phyloP scores from a whole-genome alignment of 2,888 invertebrate species.

The Pammene fasciana region DNA sequence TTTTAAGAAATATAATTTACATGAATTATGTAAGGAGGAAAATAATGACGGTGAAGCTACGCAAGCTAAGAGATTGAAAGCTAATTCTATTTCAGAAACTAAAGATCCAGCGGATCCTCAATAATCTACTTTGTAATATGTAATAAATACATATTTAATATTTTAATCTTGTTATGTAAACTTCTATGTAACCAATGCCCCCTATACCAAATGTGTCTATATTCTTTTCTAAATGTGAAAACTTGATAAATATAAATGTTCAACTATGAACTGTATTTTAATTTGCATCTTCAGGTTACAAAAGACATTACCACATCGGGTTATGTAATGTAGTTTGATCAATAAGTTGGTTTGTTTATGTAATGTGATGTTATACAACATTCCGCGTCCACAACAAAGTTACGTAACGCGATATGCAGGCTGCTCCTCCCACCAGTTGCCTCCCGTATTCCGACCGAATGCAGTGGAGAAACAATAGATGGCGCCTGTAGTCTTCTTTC shows the following conservation, averaged over 20 bases:
- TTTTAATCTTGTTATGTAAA: constrained; percentile 54
- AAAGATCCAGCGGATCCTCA: constrained; percentile 60
- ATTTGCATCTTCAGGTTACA: constrained; percentile 5
- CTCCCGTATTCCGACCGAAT: not conserved
- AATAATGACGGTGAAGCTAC: constrained; percentile 69
- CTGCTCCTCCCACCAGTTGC: constrained; percentile 12
- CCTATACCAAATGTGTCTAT: constrained; percentile 74
- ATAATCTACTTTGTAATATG: constrained; percentile 52
- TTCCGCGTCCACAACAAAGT: constrained; percentile 34
- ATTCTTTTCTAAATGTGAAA: constrained; percentile 48
- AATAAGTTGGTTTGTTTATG: constrained; percentile 39
- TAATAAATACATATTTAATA: constrained; percentile 52
- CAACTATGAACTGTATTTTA: constrained; percentile 25
- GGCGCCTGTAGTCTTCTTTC: constrained; percentile 28
- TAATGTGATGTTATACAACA: constrained; percentile 36
- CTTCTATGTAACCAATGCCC: constrained; percentile 65
- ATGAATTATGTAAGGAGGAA: constrained; percentile 84
- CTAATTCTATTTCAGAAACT: constrained; percentile 53
- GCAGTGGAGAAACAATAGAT: constrained; percentile 17
- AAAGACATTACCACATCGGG: not conserved
- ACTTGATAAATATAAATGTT: constrained; percentile 32
- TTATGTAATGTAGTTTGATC: constrained; percentile 36
- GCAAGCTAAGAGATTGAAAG: constrained; percentile 75
- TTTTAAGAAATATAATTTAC: constrained; percentile 93
- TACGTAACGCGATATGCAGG: constrained; percentile 27